A percentile compares a stretch with the other conserved stretches of the same genome.
phyloP scores from a whole-genome alignment of 2,888 invertebrate species.

The Hylaea fasciaria region DNA sequence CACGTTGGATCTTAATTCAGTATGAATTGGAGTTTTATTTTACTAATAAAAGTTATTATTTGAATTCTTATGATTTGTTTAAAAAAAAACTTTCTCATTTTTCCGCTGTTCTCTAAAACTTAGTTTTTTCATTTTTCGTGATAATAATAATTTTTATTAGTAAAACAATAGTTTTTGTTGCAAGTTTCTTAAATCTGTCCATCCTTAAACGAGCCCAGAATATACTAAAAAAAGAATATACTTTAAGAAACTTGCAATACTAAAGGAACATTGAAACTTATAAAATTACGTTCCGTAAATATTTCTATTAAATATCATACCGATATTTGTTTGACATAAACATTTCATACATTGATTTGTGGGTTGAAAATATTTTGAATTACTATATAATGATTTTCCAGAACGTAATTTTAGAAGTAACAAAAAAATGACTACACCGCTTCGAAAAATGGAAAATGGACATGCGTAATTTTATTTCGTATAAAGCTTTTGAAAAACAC shows the following conservation, averaged over 20 bases:
- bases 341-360: no score
- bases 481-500: constrained; percentile 55
- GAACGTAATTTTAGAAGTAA: constrained; percentile 54
- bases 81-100: no score
- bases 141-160: constrained; percentile 48
- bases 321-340: no score
- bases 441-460: constrained; percentile 73
- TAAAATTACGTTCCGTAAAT: constrained; percentile 28
- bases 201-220: constrained; percentile 34
- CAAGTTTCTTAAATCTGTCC: constrained; percentile 40
- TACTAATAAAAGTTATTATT: constrained; percentile 47
- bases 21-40: constrained; percentile 35
- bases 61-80: background rate
- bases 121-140: background rate
- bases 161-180: constrained; percentile 44
- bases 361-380: no score
- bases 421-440: constrained; percentile 57
- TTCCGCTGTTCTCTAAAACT: no score
- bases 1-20: constrained; percentile 14
- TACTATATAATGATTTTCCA: background rate
- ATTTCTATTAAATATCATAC: background rate
- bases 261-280: constrained; percentile 35
- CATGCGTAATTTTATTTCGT: constrained; percentile 64
- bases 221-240: constrained; percentile 43
- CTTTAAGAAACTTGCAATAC: constrained; percentile 39